A percentile compares a stretch with the other conserved stretches of the same genome.
These are phyloP conservation scores for Hafferia zeledoni DNA, from an alignment of 2,797 vertebrate species.

Conservation along the genomic window DNA sequence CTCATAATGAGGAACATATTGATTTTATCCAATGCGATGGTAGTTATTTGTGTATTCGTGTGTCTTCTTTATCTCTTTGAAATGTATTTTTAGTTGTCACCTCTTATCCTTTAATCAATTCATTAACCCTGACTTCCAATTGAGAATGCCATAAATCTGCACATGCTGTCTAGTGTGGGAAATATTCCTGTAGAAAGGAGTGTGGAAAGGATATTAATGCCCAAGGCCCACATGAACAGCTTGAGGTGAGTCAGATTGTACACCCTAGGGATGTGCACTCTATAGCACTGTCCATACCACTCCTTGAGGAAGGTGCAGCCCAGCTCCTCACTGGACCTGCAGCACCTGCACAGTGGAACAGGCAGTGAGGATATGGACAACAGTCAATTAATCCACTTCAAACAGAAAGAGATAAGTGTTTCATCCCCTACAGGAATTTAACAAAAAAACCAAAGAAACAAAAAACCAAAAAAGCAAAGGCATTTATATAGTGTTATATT, in stretches of 20 bases:
- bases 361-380: not conserved
- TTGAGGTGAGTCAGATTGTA: not conserved
- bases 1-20: not conserved
- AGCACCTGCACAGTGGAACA: not conserved
- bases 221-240: not conserved
- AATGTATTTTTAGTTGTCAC: not conserved
- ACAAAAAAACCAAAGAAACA: not conserved
- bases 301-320: not conserved
- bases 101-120: not conserved
- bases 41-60: not conserved
- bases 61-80: not conserved
- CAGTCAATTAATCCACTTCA: not conserved
- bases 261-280: rapidly evolving
- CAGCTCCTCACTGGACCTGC: not conserved
- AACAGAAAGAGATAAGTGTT: not conserved
- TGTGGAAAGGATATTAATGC: not conserved
- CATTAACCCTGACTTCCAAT: not conserved
- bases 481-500: not conserved
- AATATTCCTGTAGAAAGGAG: not conserved
- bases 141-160: not conserved
- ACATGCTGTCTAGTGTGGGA: not conserved
- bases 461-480: not conserved
- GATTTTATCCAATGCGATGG: not conserved
- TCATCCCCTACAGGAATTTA: not conserved
- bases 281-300: not conserved